Conservation (phyloP, 2,113 vertebrate genomes). For the Cyprinodon tularosa region DNA sequence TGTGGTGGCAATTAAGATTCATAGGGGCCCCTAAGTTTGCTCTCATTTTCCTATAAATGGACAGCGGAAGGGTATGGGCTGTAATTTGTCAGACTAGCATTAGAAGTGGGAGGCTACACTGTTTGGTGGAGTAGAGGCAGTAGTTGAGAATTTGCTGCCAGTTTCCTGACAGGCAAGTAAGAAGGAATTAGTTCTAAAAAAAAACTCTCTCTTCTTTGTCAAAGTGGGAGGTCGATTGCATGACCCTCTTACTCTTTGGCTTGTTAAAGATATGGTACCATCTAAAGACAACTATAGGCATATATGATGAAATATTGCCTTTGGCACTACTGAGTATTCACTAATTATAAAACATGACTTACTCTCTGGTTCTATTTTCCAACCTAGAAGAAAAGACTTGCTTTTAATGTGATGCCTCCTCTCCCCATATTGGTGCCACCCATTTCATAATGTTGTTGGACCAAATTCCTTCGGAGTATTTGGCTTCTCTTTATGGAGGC, state of each 20-base stretch:
- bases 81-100: conserved; percentile 1
- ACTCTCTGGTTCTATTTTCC: too few relatives aligned
- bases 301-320: too few relatives aligned
- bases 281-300: too few relatives aligned
- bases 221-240: conserved; percentile 19
- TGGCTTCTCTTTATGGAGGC: too few relatives aligned
- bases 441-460: too few relatives aligned
- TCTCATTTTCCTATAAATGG: conserved; percentile 36
- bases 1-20: conserved; percentile 51
- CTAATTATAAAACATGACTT: too few relatives aligned
- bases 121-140: conserved; percentile 56
- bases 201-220: conserved; percentile 37
- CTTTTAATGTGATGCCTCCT: too few relatives aligned
- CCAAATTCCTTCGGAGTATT: too few relatives aligned
- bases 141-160: conserved; percentile 24
- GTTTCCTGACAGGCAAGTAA: conserved; percentile 45
- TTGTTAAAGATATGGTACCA: conserved; percentile 20
- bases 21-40: conserved; percentile 51
- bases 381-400: too few relatives aligned
- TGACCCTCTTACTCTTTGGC: conserved; percentile 45
- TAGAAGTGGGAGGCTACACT: conserved; percentile 16
- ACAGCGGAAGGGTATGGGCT: conserved; percentile 2
- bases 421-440: too few relatives aligned
- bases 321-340: too few relatives aligned
- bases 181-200: conserved; percentile 11